Conservation (phyloP, 2,888 invertebrate species). For the Piscicola geometra region DNA sequence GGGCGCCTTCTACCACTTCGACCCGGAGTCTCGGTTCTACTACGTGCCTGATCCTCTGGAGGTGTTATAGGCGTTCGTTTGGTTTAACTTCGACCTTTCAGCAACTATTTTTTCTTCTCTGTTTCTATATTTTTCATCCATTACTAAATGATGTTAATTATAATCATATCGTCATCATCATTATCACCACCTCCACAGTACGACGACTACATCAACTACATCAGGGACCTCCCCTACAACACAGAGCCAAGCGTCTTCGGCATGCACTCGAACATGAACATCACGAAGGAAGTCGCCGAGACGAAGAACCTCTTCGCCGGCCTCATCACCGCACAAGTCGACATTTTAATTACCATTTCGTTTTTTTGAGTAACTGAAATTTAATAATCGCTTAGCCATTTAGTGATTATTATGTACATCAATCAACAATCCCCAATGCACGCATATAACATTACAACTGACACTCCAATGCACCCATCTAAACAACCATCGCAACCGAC, state of each 20-base stretch:
- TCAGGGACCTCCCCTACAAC: slow-evolving; percentile 54
- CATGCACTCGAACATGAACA: slow-evolving; percentile 58
- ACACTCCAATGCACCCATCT: too few relatives aligned
- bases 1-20: slow-evolving; percentile 52
- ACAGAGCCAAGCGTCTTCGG: slow-evolving; percentile 57
- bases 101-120: too few relatives aligned
- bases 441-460: too few relatives aligned
- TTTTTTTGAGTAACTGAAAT: neutral
- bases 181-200: too few relatives aligned
- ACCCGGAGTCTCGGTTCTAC: slow-evolving; percentile 43
- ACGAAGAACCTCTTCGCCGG: slow-evolving; percentile 57
- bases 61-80: too few relatives aligned
- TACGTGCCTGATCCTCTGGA: slow-evolving; percentile 1
- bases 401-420: neutral
- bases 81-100: too few relatives aligned
- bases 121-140: too few relatives aligned
- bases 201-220: slow-evolving; percentile 56
- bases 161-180: too few relatives aligned
- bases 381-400: neutral
- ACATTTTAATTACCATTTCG: neutral
- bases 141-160: too few relatives aligned
- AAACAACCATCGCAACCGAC: too few relatives aligned
- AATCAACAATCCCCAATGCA: too few relatives aligned
- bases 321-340: slow-evolving; percentile 48
- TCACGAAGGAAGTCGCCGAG: slow-evolving; percentile 58